Base-by-base conservation (phyloP, 1,140 invertebrate species). In the Diploscapter pachys region DNA sequence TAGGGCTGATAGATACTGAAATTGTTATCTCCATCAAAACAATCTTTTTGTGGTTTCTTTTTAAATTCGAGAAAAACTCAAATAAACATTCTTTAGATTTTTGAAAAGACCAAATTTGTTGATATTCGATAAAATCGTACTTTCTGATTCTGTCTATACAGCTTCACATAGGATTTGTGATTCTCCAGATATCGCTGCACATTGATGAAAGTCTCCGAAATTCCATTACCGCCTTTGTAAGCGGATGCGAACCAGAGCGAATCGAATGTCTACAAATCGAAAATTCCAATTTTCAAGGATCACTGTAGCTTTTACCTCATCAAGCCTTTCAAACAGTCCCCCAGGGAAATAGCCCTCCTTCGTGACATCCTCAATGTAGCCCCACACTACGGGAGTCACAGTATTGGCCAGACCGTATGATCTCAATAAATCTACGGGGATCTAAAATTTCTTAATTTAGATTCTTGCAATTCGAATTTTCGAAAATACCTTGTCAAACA, bases 181-280 rank as follows among this genome's bases (percentile, higher is more conserved):
- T 85, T 85, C 52, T 78, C 72, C 54, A 85, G 74, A 64, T 85
- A 85, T 6, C 83, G 82, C 69, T 86, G 83, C 51, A 76, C 59
- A 50, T 53, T 62, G 2, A 73, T 75, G 53, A 76, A 76, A 31
- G 50, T 49, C 51, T 76, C 62, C 51, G 63, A 49, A 3, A 49
- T 50, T 55, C 70, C 75, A 50, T 72, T 73, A 31, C 73, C 77
- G 13, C 77, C 77, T 72, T 78, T 78, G 61, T 49, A 78, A n/a
- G 77, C 77, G 52, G 64, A 69, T 11, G 77, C 74, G 9, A 75
- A 63, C 71, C 76, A 78, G 11, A 78, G 89, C 49, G 90, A 89
- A 0, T 91, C 90, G 85, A 98, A 98, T 88, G 64, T 89, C 88
- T 0, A 90, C 89, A 80, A 59, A 59, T 61, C 72, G 13, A 76